Evolutionary conservation across 1,140 invertebrate genomes (phyloP).

Genomic region (Microplitis mediator): DNA sequence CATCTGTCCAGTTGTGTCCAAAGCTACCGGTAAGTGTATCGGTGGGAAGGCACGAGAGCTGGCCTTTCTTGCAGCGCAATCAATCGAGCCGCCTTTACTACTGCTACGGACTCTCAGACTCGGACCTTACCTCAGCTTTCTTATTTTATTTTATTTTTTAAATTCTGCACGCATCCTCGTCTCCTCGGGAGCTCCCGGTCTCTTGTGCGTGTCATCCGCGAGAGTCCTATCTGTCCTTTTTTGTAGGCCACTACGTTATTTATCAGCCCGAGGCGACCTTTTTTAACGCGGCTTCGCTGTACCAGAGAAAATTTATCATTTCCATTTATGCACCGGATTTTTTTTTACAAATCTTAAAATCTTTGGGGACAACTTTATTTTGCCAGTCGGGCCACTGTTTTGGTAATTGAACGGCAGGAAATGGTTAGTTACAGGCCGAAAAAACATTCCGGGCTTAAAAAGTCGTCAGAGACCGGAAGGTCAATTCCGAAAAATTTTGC

Average conservation of each 20-base stretch:
- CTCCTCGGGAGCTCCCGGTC: background rate
- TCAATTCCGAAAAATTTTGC: too few species aligned
- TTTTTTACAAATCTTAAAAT: too few species aligned
- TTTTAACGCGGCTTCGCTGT: background rate
- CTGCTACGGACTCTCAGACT: background rate
- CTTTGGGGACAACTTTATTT: too few species aligned
- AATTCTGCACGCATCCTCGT: slow-evolving; percentile 21
- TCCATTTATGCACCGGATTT: too few species aligned
- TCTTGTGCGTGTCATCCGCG: slow-evolving; percentile 7
- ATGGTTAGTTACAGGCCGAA: too few species aligned
- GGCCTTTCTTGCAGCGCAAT: slow-evolving; percentile 48
- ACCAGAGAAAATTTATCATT: too few species aligned
- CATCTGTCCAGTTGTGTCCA: slow-evolving; percentile 41
- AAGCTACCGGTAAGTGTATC: slow-evolving; percentile 26
- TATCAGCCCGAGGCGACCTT: background rate
- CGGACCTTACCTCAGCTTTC: slow-evolving; percentile 5
- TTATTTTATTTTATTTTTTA: slow-evolving; percentile 16
- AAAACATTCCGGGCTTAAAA: too few species aligned
- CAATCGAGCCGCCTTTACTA: slow-evolving; percentile 48
- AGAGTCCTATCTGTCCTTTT: background rate
- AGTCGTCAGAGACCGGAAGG: too few species aligned
- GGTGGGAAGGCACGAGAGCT: slow-evolving; percentile 43
- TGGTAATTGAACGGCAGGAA: too few species aligned
- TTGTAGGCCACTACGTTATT: background rate
- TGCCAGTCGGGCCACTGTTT: too few species aligned